These are phyloP conservation scores for Harpagoxenus sublaevis DNA, from an alignment of 2,888 invertebrate species.

Conservation along the genomic window DNA sequence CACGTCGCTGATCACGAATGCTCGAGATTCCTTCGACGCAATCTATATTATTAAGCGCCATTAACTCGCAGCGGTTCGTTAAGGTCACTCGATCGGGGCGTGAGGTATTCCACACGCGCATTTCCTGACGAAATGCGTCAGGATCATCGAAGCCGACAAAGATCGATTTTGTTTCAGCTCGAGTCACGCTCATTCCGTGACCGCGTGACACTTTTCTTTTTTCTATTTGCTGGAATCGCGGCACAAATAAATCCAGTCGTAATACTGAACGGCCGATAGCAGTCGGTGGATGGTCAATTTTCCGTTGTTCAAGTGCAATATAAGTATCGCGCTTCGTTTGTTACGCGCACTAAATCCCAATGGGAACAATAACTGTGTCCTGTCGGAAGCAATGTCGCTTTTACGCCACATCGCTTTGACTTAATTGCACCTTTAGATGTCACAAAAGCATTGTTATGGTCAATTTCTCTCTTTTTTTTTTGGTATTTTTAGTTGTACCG, in stretches of 20 bases:
- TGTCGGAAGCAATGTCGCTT: neutral
- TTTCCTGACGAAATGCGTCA: slow-evolving; percentile 54
- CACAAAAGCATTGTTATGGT: neutral
- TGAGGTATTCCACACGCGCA: slow-evolving; percentile 41
- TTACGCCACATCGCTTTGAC: neutral
- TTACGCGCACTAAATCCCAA: neutral
- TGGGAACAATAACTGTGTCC: slow-evolving; percentile 2
- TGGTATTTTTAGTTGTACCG: neutral
- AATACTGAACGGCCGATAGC: slow-evolving; percentile 1
- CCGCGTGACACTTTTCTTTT: neutral
- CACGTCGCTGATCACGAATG: slow-evolving; percentile 29
- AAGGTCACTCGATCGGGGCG: slow-evolving; percentile 49
- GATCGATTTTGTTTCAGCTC: slow-evolving; percentile 26
- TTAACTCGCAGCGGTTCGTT: slow-evolving; percentile 50
- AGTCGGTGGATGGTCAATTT: slow-evolving; percentile 27
- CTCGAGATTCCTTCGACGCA: slow-evolving; percentile 46
- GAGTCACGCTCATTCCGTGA: neutral
- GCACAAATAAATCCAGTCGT: neutral
- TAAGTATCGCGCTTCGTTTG: slow-evolving; percentile 7
- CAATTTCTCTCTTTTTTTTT: neutral
- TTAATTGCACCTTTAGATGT: neutral
- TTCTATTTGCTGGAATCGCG: slow-evolving; percentile 3
- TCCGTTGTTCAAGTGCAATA: slow-evolving; percentile 20
- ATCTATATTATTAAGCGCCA: slow-evolving; percentile 60
- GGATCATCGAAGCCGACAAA: slow-evolving; percentile 23